A percentile compares a stretch with the other conserved stretches of the same genome.
These are phyloP conservation scores for Dynastes hyllus DNA, from an alignment of 2,888 invertebrate species.

Conservation along the genomic window DNA sequence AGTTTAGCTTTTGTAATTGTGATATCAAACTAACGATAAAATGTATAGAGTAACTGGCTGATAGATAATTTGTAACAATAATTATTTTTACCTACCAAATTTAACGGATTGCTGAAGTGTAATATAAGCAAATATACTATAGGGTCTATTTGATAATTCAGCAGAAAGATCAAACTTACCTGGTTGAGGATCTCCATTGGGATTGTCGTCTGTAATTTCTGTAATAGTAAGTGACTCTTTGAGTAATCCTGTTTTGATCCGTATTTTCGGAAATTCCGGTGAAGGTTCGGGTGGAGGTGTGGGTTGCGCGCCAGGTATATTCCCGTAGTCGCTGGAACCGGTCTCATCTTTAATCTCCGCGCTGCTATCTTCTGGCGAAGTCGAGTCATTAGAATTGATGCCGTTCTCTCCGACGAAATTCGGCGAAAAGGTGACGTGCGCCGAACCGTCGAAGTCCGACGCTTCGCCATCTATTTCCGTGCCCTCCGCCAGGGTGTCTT, in stretches of 20 bases:
- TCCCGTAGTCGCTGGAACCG: conserved; percentile 56
- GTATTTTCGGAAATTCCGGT: conserved; percentile 68
- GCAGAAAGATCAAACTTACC: conserved; percentile 48
- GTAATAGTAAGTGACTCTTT: conserved; percentile 66
- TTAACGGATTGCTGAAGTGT: too few relatives aligned
- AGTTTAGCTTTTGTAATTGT: too few relatives aligned
- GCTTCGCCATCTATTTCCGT: conserved; percentile 44
- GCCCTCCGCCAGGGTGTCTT: conserved; percentile 44
- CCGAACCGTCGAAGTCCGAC: conserved; percentile 42
- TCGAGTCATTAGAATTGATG: conserved; percentile 38
- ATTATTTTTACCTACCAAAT: too few relatives aligned
- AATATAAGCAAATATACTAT: too few relatives aligned
- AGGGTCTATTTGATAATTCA: not conserved
- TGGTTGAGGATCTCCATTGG: conserved; percentile 60
- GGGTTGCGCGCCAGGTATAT: conserved; percentile 66
- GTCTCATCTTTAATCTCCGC: conserved; percentile 43
- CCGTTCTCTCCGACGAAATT: conserved; percentile 59
- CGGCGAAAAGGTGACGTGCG: conserved; percentile 63
- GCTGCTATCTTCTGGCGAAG: conserved; percentile 50
- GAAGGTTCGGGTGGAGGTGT: conserved; percentile 65
- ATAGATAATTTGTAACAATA: too few relatives aligned
- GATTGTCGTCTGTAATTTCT: conserved; percentile 68
- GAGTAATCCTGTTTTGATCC: conserved; percentile 68
- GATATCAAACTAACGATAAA: too few relatives aligned
- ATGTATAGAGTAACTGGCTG: too few relatives aligned